These are phyloP conservation scores for Norana najaformis DNA, from an alignment of 2,888 invertebrate species.

Conservation along the genomic window DNA sequence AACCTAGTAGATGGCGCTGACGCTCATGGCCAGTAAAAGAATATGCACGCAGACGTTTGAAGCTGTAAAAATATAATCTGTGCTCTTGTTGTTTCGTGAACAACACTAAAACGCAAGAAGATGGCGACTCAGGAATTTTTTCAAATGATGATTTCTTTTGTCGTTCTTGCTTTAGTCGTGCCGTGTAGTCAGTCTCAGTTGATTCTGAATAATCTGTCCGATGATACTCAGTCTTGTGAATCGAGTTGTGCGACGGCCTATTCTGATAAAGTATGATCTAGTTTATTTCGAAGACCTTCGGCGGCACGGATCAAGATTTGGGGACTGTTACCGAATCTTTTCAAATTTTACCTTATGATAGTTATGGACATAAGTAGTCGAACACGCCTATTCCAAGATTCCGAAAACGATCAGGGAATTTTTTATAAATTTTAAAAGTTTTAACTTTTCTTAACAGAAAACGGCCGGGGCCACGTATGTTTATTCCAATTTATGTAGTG, in stretches of 20 bases:
- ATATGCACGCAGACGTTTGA: neutral
- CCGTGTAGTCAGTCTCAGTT: neutral
- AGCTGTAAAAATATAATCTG: neutral
- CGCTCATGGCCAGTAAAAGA: neutral
- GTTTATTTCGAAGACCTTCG: neutral
- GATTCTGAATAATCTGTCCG: conserved; percentile 5
- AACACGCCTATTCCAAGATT: too few relatives aligned
- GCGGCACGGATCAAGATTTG: too few relatives aligned
- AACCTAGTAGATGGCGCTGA: neutral
- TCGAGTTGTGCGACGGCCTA: neutral
- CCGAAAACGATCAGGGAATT: too few relatives aligned
- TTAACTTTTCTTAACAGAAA: too few relatives aligned
- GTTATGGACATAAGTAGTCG: too few relatives aligned
- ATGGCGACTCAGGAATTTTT: neutral
- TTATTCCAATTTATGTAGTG: too few relatives aligned
- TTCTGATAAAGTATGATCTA: conserved; percentile 5
- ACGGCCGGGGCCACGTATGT: too few relatives aligned
- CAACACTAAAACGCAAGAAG: neutral
- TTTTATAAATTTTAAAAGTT: too few relatives aligned
- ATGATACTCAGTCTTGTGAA: conserved; percentile 13
- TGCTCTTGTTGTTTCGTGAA: neutral
- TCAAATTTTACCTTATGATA: too few relatives aligned
- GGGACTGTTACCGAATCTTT: too few relatives aligned
- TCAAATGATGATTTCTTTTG: conserved; percentile 13
- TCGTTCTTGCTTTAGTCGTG: neutral